Percentiles rank a stretch among this genome's conserved stretches.
phyloP scores from a whole-genome alignment of 1,140 invertebrate genomes.

The Caenorhabditis inopinata region DNA sequence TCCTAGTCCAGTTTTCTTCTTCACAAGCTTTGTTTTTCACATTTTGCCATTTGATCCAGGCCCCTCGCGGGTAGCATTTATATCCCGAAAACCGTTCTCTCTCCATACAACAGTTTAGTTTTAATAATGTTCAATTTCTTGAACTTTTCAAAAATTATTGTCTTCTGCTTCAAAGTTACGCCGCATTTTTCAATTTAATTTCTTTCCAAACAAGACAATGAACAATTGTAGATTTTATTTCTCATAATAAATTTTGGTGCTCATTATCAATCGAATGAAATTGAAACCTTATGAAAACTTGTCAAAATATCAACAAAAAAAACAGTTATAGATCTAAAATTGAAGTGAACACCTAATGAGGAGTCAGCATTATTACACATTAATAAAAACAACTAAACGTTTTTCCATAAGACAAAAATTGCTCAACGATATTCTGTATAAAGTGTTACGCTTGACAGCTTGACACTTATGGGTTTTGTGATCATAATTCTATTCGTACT shows the following conservation, averaged over 20 bases:
- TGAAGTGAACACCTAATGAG: no score
- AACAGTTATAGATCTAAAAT: no score
- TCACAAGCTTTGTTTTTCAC: neutral
- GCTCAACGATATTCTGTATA: no score
- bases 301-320: no score
- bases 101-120: neutral
- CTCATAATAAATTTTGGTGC: neutral
- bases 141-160: neutral
- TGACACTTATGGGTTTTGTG: no score
- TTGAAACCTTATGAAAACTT: neutral
- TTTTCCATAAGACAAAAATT: no score
- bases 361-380: no score
- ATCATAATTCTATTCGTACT: no score
- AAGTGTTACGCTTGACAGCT: no score
- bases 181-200: neutral
- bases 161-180: neutral
- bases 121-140: neutral
- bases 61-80: slow-evolving; percentile 20
- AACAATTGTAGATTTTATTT: slow-evolving; percentile 6
- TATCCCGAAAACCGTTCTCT: slow-evolving; percentile 6
- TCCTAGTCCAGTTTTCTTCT: neutral
- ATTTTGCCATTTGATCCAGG: neutral
- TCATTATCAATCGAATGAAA: neutral
- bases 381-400: no score
- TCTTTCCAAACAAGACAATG: neutral